Evolutionary conservation across 2,888 invertebrate species (phyloP), one percentile per base, ranked within the genome.

Genomic region (Drosophila paranaensis): DNA sequence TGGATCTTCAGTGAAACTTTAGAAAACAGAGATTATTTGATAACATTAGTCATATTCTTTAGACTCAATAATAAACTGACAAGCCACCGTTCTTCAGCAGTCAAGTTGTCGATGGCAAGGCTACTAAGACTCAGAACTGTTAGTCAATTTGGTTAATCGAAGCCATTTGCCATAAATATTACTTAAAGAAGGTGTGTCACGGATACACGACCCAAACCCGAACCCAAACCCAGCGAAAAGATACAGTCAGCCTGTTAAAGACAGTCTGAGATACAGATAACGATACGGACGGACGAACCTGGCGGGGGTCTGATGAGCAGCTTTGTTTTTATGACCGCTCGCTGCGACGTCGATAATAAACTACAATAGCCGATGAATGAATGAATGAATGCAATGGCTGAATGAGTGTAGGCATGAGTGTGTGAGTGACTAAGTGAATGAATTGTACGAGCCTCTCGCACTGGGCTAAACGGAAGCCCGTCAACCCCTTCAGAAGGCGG

Each of bases 121-220:
- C 8, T 14, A 43, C 6, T 11, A 39, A 13, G 40, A 16, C 30
- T 16, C 39, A 25, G 45, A 51, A 61, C 69, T 71, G 63, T 80
- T 77, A 71, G 78, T 70, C 84, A 87, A 89, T 87, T 83, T 89
- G 79, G 85, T 88, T 82, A 82, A 82, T 83, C 89, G 82, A 89
- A 72, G 77, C 25, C 60, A 67, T 75, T 72, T 60, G 58, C 57
- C 58, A 65, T 89, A 75, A 83, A 84, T 77, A 77, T 48, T 56
- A 56, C 54, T 77, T 62, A 40, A 64, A 53, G 37, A 68, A 83
- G 83, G 83, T 87, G 83, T 89, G 83, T 68, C 89, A 68, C 40
- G 81, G 81, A 64, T 61, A 60, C 51, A 46, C 50, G 46, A 27
- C 55, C 40, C 42, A 40, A 53, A 20, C 43, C 43, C 43, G 10